Percentiles rank a stretch among this genome's conserved stretches.
phyloP scores from a whole-genome alignment of 2,113 vertebrate genomes.

The Alosa alosa region DNA sequence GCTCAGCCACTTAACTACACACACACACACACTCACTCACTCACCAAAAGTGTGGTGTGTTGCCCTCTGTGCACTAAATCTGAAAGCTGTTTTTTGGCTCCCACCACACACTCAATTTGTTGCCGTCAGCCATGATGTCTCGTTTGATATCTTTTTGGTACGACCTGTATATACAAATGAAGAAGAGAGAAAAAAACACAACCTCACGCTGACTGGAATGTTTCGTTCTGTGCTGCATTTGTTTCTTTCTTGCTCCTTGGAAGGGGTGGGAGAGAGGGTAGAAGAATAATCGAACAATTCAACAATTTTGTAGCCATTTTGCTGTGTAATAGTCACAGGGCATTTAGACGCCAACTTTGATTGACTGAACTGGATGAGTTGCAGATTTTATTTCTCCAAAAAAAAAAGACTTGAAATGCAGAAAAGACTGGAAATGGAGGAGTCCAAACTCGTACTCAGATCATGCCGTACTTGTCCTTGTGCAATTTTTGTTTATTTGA shows the following conservation, averaged over 20 bases:
- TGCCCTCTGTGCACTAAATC: neutral
- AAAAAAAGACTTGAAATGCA: neutral
- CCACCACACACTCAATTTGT: neutral
- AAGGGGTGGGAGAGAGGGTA: neutral
- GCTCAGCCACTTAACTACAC: neutral
- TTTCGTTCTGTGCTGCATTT: neutral
- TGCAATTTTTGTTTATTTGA: neutral
- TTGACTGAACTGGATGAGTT: neutral
- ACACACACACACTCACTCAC: neutral
- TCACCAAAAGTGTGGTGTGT: neutral
- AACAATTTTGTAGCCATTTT: neutral
- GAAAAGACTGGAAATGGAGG: neutral
- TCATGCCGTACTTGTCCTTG: neutral
- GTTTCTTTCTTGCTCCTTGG: neutral
- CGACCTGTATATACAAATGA: neutral
- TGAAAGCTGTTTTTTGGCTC: neutral
- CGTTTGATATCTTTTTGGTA: neutral
- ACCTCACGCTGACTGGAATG: constrained; percentile 6
- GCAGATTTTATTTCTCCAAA: neutral
- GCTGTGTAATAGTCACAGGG: neutral
- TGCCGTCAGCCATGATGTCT: neutral
- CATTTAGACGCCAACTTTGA: neutral
- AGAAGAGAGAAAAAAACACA: neutral
- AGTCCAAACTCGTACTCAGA: neutral
- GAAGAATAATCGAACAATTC: neutral